A percentile compares a stretch with the other conserved stretches of the same genome.
These are phyloP conservation scores for Nomada flava DNA, from an alignment of 2,888 invertebrate genomes.

Conservation along the genomic window DNA sequence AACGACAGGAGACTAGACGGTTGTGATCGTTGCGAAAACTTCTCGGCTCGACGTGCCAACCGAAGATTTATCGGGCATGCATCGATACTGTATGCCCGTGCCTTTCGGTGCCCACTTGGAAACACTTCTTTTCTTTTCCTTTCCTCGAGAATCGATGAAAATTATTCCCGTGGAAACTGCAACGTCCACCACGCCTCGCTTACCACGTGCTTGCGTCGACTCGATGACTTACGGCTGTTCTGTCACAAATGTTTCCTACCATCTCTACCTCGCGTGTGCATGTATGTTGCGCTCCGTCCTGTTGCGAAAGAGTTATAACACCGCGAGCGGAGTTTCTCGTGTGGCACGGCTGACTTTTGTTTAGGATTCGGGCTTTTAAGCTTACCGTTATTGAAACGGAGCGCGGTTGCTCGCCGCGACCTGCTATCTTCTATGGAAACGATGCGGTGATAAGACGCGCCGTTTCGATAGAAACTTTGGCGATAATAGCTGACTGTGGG, in stretches of 20 bases:
- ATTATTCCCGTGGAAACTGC: conserved; percentile 57
- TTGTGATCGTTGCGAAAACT: conserved; percentile 67
- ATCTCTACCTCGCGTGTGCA: neutral
- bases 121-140: neutral
- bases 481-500: conserved; percentile 25
- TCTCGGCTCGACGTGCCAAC: conserved; percentile 23
- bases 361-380: conserved; percentile 23
- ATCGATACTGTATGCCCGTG: conserved; percentile 29
- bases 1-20: conserved; percentile 56
- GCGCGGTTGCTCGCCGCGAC: conserved; percentile 23
- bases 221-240: conserved; percentile 58
- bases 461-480: conserved; percentile 6
- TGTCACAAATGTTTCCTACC: conserved; percentile 30
- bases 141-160: conserved; percentile 28
- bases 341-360: conserved; percentile 41
- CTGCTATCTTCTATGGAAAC: conserved; percentile 49
- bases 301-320: conserved; percentile 41
- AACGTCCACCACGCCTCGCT: conserved; percentile 62
- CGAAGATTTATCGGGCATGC: conserved; percentile 60
- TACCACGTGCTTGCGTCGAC: conserved; percentile 53
- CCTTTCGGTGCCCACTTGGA: conserved; percentile 34
- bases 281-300: neutral
- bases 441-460: conserved; percentile 42
- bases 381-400: conserved; percentile 45
- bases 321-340: conserved; percentile 35